Conservation (phyloP, 2,888 invertebrate genomes). For the Rhagonycha fulva region DNA sequence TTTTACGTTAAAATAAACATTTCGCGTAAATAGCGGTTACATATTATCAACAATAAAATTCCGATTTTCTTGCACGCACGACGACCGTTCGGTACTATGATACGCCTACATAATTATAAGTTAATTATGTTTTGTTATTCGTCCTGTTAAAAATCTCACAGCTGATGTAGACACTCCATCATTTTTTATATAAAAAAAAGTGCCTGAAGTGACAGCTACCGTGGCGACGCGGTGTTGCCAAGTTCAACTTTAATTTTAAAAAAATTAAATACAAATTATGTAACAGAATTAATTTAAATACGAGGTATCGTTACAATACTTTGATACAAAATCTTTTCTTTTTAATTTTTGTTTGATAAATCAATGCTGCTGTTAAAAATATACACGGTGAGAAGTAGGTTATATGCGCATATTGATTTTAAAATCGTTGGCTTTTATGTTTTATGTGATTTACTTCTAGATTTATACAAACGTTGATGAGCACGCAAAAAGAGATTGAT, state of each 20-base stretch:
- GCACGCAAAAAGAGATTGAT: too few relatives aligned
- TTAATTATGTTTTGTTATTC: not conserved
- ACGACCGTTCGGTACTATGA: not conserved
- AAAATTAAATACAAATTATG: not conserved
- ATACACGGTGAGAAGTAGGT: too few relatives aligned
- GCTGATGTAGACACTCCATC: not conserved
- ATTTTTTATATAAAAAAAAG: not conserved
- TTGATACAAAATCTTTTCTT: too few relatives aligned
- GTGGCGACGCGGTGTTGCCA: not conserved
- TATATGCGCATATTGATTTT: too few relatives aligned
- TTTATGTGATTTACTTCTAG: too few relatives aligned
- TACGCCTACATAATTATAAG: not conserved
- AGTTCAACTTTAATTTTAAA: not conserved
- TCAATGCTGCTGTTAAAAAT: too few relatives aligned
- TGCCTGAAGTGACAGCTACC: not conserved
- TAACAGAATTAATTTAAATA: too few relatives aligned
- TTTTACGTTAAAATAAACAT: not conserved
- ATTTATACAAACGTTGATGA: too few relatives aligned
- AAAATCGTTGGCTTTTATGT: too few relatives aligned
- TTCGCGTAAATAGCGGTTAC: not conserved
- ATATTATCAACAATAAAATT: not conserved
- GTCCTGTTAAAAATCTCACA: not conserved
- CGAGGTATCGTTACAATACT: too few relatives aligned
- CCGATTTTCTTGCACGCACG: not conserved
- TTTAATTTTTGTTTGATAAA: too few relatives aligned